Base-by-base conservation (phyloP, 1,140 invertebrate species). In the Leptinotarsa defecta region DNA sequence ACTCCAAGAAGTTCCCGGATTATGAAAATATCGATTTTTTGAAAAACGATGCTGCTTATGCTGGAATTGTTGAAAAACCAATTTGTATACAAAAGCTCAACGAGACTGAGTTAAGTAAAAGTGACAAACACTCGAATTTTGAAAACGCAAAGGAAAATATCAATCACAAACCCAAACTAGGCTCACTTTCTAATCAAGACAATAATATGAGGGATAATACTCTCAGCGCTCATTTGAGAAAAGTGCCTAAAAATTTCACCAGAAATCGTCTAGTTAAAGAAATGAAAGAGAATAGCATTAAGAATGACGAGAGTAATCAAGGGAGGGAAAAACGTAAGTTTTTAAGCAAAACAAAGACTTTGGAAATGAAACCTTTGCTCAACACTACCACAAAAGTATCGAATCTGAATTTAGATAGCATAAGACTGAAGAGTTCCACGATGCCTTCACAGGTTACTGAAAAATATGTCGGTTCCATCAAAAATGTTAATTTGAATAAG, bases 231-330 rank as follows among this genome's bases (percentile, higher is more conserved):
- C 64, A 74, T 13, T 77, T 84, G 68, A 73, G 82, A 27, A 81
- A 80, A 61, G 82, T 83, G 15, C 84, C 83, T n/a, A 84, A 84
- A 73, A 84, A 84, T 75, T 84, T 85, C 69, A 84, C 82, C 3
- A 74, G 84, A 64, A 85, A 85, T 74, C 79, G 82, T 4, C 78
- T 82, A 24, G 74, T 74, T 11, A 80, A 77, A 43, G 79, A 80
- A 52, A 73, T 65, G n/a, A 67, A n/a, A 27, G 78, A 71, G 70
- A 74, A 67, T 27, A 19, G 17, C 13, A n/a, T 43, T 15, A n/a
- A 62, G 5, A 62, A 74, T n/a, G 71, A 73, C 1, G 71, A 62
- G 4, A 8, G 6, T 48, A 71, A 20, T 52, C 48, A 19, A 20
- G 74, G 74, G 15, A 78, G 76, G 63, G 78, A 80, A 34, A 77